Percentiles rank a stretch among this genome's conserved stretches.
Conservation (phyloP, 1,140 invertebrate genomes). For the Drepana arcuata region DNA sequence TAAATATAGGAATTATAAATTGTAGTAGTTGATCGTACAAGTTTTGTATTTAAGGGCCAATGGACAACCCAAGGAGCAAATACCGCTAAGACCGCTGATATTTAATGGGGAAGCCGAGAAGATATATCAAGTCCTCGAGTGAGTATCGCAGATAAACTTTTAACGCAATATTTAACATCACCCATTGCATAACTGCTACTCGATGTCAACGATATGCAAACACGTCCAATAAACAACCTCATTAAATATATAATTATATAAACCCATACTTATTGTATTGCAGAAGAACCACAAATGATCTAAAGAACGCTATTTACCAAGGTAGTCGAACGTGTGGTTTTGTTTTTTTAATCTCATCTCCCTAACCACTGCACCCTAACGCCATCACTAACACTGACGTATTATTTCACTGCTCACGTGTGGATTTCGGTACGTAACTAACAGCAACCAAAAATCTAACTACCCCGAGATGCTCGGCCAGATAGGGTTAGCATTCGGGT, state of each 20-base stretch:
- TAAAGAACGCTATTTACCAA: conserved; percentile 65
- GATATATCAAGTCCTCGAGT: conserved; percentile 79
- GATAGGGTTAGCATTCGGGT: conserved; percentile 67
- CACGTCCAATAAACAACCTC: no score
- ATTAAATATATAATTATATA: no score
- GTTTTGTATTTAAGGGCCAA: conserved; percentile 51
- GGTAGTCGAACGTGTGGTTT: conserved; percentile 57
- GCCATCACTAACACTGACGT: conserved; percentile 19
- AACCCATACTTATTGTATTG: no score
- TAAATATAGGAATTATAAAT: no score
- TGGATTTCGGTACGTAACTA: conserved; percentile 34
- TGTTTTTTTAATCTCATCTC: conserved; percentile 12
- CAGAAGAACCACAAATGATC: conserved; percentile 66
- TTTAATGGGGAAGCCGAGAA: conserved; percentile 78
- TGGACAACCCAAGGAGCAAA: conserved; percentile 75
- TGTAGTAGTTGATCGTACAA: no score
- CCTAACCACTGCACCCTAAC: conserved; percentile 1
- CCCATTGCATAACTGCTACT: conserved; percentile 1
- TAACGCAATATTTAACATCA: conserved; percentile 1
- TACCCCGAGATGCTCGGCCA: conserved; percentile 71
- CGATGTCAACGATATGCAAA: neutral
- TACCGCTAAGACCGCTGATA: conserved; percentile 82
- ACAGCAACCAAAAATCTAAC: conserved; percentile 67
- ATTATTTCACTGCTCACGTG: conserved; percentile 36
- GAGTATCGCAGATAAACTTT: conserved; percentile 64